Base-by-base conservation (phyloP, 2,797 vertebrate species). In the Phalloptychus januarius region DNA sequence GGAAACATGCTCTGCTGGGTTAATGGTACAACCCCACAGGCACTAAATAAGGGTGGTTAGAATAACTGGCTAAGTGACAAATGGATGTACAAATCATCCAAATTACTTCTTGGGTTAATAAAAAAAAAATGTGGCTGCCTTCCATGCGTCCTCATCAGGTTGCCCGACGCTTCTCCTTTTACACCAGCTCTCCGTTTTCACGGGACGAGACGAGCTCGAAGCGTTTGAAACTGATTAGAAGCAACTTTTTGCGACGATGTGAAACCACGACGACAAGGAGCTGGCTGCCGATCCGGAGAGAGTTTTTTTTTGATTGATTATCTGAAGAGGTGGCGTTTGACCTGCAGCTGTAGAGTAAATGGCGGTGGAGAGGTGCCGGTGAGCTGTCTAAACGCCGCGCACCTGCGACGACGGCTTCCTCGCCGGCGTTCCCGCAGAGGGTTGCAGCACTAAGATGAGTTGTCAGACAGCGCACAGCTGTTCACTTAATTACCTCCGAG, bases 401-500 rank as follows among this genome's bases (percentile, higher is more conserved):
- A 95, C 91, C 93, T 95, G 93, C 74, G 83, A 87, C 79, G 85
- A 79, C 40, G 83, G 85, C 73, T 67, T 86, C 81, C 83, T 86
- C 45, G 58, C 87, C 38, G 85, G 83, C 87, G 38, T 86, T 87
- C 83, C 74, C 48, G 71, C 73, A 16, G 81, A 85, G 85, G 77
- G 81, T 74, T 78, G 88, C 79, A 83, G 75, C 81, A 65, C 86
- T 83, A 85, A 85, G 89, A 92, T 20, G 89, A 89, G 85, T 91
- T 90, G 86, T 92, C 91, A 95, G 94, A 94, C 94, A 87, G 85
- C 80, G 77, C 93, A 92, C 95, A 96, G 94, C 94, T 95, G 95
- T 93, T 94, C 89, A 88, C 92, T 92, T 94, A 95, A 95, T 95
- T 94, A 91, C 90, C 89, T 91, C 86, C 89, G 89, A 89, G 89